Evolutionary conservation across 2,113 vertebrate genomes (phyloP).

Genomic region (Pelmatolapia mariae): DNA sequence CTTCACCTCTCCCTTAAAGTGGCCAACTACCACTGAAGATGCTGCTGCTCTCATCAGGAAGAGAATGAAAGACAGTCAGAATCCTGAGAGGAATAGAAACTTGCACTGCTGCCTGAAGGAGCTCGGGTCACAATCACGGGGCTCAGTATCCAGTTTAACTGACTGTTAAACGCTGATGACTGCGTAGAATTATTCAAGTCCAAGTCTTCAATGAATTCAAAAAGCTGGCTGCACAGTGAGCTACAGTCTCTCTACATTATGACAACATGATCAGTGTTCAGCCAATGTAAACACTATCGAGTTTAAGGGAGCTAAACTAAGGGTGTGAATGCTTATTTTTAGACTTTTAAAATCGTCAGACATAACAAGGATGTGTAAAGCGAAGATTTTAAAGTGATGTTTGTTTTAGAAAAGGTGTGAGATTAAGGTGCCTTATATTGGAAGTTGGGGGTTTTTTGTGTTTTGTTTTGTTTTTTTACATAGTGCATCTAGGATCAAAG

Average conservation of each 20-base stretch:
- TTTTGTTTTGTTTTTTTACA: background rate
- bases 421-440: background rate
- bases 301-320: background rate
- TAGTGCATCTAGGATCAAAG: background rate
- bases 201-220: background rate
- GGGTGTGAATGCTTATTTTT: background rate
- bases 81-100: slow-evolving; percentile 17
- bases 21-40: background rate
- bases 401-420: background rate
- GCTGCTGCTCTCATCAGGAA: slow-evolving; percentile 31
- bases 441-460: background rate
- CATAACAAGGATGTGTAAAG: background rate
- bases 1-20: background rate
- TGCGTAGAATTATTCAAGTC: background rate
- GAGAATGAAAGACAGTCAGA: slow-evolving; percentile 33
- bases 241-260: background rate
- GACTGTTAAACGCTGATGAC: background rate
- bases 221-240: background rate
- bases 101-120: slow-evolving; percentile 57
- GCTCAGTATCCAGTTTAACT: background rate
- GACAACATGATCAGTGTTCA: background rate
- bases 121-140: background rate
- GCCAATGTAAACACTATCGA: background rate
- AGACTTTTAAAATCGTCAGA: background rate
- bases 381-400: background rate